Conservation (phyloP, 2,888 invertebrate species). For the Bursaphelenchus okinawaensis region DNA sequence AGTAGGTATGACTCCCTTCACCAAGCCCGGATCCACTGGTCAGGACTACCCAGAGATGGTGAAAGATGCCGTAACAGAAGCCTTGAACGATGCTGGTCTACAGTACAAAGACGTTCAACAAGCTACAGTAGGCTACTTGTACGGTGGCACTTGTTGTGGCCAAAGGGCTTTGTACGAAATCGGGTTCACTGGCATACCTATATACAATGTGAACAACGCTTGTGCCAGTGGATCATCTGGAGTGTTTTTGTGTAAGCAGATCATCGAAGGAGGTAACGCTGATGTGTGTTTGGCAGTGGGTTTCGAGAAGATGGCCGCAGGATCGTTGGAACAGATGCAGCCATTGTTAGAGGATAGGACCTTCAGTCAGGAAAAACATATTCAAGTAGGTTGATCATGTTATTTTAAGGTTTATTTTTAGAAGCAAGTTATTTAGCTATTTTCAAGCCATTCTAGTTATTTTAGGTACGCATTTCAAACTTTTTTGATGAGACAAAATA, state of each 20-base stretch:
- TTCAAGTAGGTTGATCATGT: conserved; percentile 57
- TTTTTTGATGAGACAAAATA: background rate
- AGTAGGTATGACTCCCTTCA: conserved; percentile 66
- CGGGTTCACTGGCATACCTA: conserved; percentile 30
- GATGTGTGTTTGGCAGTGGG: conserved; percentile 87
- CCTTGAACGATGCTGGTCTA: conserved; percentile 60
- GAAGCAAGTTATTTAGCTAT: background rate
- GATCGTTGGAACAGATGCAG: conserved; percentile 68
- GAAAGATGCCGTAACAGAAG: conserved; percentile 82
- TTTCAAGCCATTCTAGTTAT: background rate
- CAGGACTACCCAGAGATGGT: conserved; percentile 89
- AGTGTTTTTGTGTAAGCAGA: conserved; percentile 79
- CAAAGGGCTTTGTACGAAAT: conserved; percentile 69
- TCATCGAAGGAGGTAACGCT: conserved; percentile 77
- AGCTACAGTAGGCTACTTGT: conserved; percentile 66
- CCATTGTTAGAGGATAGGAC: conserved; percentile 69
- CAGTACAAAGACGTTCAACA: conserved; percentile 69
- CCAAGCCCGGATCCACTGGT: conserved; percentile 74
- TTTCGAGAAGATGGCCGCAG: conserved; percentile 95
- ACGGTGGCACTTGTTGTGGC: conserved; percentile 66
- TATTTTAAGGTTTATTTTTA: conserved; percentile 70
- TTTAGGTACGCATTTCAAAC: background rate
- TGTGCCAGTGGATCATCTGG: conserved; percentile 95
- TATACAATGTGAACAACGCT: conserved; percentile 73
- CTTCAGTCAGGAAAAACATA: conserved; percentile 66